phyloP scores from a whole-genome alignment of 2,888 invertebrate genomes.

The Watsonalla binaria region DNA sequence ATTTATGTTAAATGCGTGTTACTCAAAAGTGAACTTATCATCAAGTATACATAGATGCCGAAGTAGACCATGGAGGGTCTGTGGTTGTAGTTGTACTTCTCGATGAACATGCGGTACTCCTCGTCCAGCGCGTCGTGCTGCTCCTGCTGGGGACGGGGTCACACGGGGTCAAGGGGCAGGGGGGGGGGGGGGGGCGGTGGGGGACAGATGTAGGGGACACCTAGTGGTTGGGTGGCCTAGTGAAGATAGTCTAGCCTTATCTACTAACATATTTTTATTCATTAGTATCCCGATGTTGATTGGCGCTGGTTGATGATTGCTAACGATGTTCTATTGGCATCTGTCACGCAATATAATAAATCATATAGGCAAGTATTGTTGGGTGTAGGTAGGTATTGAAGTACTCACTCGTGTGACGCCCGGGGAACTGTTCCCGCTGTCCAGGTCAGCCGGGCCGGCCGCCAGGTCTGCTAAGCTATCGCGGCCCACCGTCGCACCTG shows the following conservation, averaged over 20 bases:
- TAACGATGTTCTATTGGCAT: no score
- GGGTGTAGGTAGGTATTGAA: slow-evolving; percentile 6
- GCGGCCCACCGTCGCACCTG: slow-evolving; percentile 73
- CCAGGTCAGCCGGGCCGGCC: slow-evolving; percentile 84
- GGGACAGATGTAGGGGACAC: no score
- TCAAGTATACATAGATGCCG: slow-evolving; percentile 52
- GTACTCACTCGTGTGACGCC: slow-evolving; percentile 84
- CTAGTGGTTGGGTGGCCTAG: background rate
- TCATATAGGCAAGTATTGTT: background rate
- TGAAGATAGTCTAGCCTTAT: no score
- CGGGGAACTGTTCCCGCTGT: slow-evolving; percentile 94
- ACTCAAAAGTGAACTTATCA: background rate
- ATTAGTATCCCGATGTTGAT: no score
- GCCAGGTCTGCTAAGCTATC: slow-evolving; percentile 87
- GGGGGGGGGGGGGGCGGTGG: background rate
- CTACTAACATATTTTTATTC: no score
- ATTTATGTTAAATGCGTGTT: no score
- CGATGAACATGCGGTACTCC: slow-evolving; percentile 63
- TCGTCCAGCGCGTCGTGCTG: slow-evolving; percentile 64
- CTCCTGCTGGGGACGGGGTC: slow-evolving; percentile 26
- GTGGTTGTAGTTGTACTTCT: slow-evolving; percentile 61
- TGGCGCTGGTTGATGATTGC: no score
- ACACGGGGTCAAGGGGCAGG: background rate
- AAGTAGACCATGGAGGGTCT: slow-evolving; percentile 50
- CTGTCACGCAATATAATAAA: background rate